Evolutionary conservation across 2,888 invertebrate species (phyloP).

Genomic region (Cheilosia grossa): DNA sequence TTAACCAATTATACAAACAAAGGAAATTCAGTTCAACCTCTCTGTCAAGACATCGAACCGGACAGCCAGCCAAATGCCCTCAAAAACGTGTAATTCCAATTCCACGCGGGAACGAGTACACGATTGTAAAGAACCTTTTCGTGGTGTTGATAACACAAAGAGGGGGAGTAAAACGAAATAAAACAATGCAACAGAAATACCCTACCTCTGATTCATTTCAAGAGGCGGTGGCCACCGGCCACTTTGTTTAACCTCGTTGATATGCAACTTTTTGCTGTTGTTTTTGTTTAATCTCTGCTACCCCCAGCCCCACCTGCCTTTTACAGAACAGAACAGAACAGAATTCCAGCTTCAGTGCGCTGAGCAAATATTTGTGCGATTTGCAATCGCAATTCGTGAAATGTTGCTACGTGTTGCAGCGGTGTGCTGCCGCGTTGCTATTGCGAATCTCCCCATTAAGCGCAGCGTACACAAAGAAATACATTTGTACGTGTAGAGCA

Average conservation of each 20-base stretch:
- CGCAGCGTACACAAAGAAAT: background rate
- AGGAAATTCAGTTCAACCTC: constrained; percentile 60
- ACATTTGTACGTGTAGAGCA: background rate
- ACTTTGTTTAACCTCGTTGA: constrained; percentile 73
- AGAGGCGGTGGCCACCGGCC: constrained; percentile 64
- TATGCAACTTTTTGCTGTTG: constrained; percentile 61
- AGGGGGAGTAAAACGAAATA: constrained; percentile 6
- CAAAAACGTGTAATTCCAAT: constrained; percentile 65
- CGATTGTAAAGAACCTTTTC: constrained; percentile 57
- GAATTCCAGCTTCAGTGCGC: constrained; percentile 10
- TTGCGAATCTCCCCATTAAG: constrained; percentile 47
- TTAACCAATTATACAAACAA: constrained; percentile 67
- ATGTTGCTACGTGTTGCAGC: constrained; percentile 39
- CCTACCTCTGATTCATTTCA: constrained; percentile 64
- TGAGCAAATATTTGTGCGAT: constrained; percentile 67
- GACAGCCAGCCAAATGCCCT: constrained; percentile 46
- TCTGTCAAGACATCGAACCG: constrained; percentile 56
- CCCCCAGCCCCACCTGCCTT: constrained; percentile 4
- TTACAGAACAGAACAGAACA: background rate
- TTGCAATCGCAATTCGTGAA: constrained; percentile 70
- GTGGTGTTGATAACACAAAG: constrained; percentile 69
- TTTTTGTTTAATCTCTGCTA: constrained; percentile 36
- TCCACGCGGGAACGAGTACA: constrained; percentile 29
- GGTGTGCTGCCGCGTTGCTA: constrained; percentile 18
- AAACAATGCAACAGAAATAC: constrained; percentile 44